These are phyloP conservation scores for western clawed frog (Xenopus tropicalis) DNA, from an alignment of 2,113 vertebrate species.

Conservation along the genomic window DNA sequence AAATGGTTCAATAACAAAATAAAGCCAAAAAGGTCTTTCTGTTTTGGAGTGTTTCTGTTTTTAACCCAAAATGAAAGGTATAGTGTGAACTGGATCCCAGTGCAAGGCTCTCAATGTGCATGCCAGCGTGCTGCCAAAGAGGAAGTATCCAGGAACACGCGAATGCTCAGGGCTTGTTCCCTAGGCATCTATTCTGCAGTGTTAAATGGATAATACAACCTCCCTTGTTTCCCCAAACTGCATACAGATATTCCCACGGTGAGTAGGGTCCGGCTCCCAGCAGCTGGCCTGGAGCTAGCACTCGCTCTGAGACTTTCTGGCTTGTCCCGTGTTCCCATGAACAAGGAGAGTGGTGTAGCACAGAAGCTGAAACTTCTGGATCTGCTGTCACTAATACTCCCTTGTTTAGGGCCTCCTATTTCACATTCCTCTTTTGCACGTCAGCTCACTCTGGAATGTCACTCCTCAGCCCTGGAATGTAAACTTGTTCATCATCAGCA, in stretches of 20 bases:
- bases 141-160: constrained; percentile 6
- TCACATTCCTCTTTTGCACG: constrained; percentile 63
- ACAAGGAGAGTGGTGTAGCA: constrained; percentile 43
- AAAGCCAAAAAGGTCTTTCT: too few relatives aligned
- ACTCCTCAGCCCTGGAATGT: constrained; percentile 61
- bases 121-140: constrained; percentile 6
- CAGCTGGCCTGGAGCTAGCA: constrained; percentile 10
- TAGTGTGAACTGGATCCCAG: neutral
- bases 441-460: constrained; percentile 70
- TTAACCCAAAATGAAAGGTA: too few relatives aligned
- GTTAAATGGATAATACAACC: constrained; percentile 1
- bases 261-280: constrained; percentile 13
- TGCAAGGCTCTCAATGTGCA: neutral
- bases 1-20: too few relatives aligned
- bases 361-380: constrained; percentile 44
- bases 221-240: constrained; percentile 18
- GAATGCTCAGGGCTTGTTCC: neutral
- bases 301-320: neutral
- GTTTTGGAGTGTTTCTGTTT: too few relatives aligned
- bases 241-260: constrained; percentile 3
- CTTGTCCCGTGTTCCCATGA: constrained; percentile 10
- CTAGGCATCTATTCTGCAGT: neutral
- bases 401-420: constrained; percentile 62
- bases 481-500: constrained; percentile 61
- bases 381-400: constrained; percentile 54